Base-by-base conservation (phyloP, 2,888 invertebrate genomes). In the Nymphalis urticae region DNA sequence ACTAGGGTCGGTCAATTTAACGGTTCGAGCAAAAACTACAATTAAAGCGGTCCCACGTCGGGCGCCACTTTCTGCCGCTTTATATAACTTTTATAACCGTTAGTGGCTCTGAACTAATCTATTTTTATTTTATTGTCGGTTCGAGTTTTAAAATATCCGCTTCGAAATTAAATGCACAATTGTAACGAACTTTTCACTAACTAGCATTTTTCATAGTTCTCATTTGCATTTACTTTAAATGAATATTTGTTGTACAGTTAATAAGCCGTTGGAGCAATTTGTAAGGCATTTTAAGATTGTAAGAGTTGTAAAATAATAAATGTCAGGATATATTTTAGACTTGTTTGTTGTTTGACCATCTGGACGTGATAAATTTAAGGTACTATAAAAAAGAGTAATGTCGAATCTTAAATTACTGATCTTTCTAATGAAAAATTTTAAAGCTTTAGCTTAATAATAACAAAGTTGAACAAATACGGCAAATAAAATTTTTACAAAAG, bases 11-110 rank as follows among this genome's bases (percentile, higher is more conserved):
- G 68, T 68, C 53, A 64, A 65, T 68, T 71, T 62, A 69, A 69
- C 59, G 69, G 64, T 58, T 73, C 61, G 64, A 62, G 68, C 73
- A 70, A 72, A 69, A 68, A 75, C 70, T 69, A 62, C 72, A 75
- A 71, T 69, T 69, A 64, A 60, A 66, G 56, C 64, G 21, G 62
- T 27, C 66, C 66, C 70, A 65, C 70, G 67, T 67, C 61, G 70
- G 67, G 67, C 66, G 73, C 72, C 72, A 67, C 64, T 63, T 69
- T 64, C 60, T 56, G 53, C 63, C 54, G 53, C 58, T 68, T 64
- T n/a, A 68, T 64, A 59, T 60, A 59, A 64, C 69, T 69, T 61
- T 61, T 72, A 67, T 66, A 64, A 66, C 58, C 51, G 64, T 72
- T 67, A 72, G 72, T 67, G 64, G 72, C 68, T 64, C 62, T 19